phyloP scores from a whole-genome alignment of 1,140 invertebrate genomes.

The Drosophila bocqueti region DNA sequence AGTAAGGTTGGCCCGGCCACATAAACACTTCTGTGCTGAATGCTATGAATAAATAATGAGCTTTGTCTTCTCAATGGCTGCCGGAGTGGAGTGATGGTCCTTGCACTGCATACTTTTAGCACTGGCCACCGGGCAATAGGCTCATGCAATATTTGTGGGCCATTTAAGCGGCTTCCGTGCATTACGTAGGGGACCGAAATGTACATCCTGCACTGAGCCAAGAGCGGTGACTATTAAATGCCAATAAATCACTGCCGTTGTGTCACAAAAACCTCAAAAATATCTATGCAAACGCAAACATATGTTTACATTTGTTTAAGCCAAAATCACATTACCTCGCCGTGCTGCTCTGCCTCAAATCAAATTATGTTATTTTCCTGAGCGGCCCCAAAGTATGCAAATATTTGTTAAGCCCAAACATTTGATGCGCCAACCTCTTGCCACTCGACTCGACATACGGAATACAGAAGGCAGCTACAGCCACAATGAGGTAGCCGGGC shows the following conservation, averaged over 20 bases:
- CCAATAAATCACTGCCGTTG: slow-evolving; percentile 23
- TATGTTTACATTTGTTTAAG: slow-evolving; percentile 53
- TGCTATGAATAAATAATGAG: slow-evolving; percentile 81
- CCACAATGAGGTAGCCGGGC: slow-evolving; percentile 37
- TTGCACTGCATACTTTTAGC: slow-evolving; percentile 49
- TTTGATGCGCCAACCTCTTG: slow-evolving; percentile 60
- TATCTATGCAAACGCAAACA: slow-evolving; percentile 30
- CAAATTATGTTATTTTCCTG: slow-evolving; percentile 82
- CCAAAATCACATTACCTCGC: slow-evolving; percentile 63
- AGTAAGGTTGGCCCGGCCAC: slow-evolving; percentile 47
- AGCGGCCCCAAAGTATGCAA: slow-evolving; percentile 77
- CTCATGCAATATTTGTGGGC: slow-evolving; percentile 64
- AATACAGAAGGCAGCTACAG: slow-evolving; percentile 21
- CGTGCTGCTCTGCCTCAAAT: slow-evolving; percentile 40
- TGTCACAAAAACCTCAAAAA: slow-evolving; percentile 13
- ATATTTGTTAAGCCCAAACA: slow-evolving; percentile 75
- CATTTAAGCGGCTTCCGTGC: slow-evolving; percentile 50
- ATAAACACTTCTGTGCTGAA: slow-evolving; percentile 79
- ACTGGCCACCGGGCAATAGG: slow-evolving; percentile 33
- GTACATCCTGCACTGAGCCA: slow-evolving; percentile 3
- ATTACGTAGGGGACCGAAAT: slow-evolving; percentile 12
- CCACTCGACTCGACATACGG: slow-evolving; percentile 36
- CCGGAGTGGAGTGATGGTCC: slow-evolving; percentile 43
- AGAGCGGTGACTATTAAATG: slow-evolving; percentile 19
- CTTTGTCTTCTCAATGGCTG: slow-evolving; percentile 44